These are phyloP conservation scores for Ginglymostoma cirratum DNA, from an alignment of 2,113 vertebrate species.

Conservation along the genomic window DNA sequence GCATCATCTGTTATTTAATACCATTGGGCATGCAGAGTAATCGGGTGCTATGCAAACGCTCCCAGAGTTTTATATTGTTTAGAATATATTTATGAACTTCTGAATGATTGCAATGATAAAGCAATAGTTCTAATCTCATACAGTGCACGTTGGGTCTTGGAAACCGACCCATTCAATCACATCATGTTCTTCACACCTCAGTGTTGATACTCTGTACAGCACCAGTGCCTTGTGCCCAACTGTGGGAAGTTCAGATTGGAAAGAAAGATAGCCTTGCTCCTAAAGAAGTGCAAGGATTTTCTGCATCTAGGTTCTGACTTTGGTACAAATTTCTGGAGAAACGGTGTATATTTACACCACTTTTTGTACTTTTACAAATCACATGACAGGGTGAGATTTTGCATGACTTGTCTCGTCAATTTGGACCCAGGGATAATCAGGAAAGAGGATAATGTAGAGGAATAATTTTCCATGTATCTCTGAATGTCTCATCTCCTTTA, in stretches of 20 bases:
- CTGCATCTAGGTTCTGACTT: background rate
- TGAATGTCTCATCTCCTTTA: background rate
- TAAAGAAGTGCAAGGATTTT: background rate
- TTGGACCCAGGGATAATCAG: background rate
- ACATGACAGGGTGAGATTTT: background rate
- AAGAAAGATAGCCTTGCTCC: background rate
- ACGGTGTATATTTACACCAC: background rate
- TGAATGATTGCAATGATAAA: background rate
- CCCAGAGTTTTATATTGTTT: slow-evolving; percentile 12
- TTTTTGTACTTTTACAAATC: background rate
- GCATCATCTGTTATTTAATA: slow-evolving; percentile 10
- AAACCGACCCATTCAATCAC: background rate
- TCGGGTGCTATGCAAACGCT: background rate
- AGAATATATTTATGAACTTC: background rate
- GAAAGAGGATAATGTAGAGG: background rate
- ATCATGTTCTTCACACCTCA: background rate
- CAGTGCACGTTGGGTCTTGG: background rate
- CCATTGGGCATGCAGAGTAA: background rate
- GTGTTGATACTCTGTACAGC: background rate
- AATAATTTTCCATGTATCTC: background rate
- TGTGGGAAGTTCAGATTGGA: background rate
- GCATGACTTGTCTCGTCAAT: background rate
- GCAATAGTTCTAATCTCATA: background rate
- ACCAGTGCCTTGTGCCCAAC: background rate
- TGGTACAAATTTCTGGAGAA: background rate